Evolutionary conservation across 2,797 vertebrate genomes (phyloP).

Genomic region (Pseudotriccus pelzelni): DNA sequence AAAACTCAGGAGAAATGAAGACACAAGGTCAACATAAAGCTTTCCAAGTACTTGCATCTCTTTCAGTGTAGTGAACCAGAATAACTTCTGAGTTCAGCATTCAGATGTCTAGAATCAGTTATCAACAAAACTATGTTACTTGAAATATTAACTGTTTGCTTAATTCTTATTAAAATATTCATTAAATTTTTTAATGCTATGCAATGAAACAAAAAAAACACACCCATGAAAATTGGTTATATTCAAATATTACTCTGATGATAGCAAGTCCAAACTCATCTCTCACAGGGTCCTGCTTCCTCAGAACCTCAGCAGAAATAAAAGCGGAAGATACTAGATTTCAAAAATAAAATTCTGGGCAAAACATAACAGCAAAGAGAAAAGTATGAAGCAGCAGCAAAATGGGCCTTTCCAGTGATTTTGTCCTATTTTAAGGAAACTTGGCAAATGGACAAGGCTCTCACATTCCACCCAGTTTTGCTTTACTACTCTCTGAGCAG

Average conservation of each 20-base stretch:
- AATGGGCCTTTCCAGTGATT: background rate
- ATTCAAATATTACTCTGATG: background rate
- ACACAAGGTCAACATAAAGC: background rate
- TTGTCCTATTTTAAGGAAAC: background rate
- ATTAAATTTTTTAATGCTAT: background rate
- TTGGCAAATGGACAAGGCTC: background rate
- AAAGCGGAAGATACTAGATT: background rate
- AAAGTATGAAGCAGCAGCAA: background rate
- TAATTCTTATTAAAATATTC: background rate
- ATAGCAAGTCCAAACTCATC: background rate
- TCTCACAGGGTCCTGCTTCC: background rate
- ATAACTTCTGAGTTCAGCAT: background rate
- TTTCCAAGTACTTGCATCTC: background rate
- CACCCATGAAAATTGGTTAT: background rate
- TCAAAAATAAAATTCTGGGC: background rate
- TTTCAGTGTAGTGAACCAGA: background rate
- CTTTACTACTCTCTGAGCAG: background rate
- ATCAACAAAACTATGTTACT: background rate
- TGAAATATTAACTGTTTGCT: background rate
- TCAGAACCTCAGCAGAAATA: background rate
- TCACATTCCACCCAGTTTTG: background rate
- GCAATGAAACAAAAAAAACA: background rate
- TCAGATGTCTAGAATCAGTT: background rate
- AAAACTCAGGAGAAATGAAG: slow-evolving; percentile 26
- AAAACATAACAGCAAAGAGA: background rate